Evolutionary conservation across 2,113 vertebrate species (phyloP), one percentile per base, ranked within the genome.

Genomic region (Pangasianodon hypophthalmus): DNA sequence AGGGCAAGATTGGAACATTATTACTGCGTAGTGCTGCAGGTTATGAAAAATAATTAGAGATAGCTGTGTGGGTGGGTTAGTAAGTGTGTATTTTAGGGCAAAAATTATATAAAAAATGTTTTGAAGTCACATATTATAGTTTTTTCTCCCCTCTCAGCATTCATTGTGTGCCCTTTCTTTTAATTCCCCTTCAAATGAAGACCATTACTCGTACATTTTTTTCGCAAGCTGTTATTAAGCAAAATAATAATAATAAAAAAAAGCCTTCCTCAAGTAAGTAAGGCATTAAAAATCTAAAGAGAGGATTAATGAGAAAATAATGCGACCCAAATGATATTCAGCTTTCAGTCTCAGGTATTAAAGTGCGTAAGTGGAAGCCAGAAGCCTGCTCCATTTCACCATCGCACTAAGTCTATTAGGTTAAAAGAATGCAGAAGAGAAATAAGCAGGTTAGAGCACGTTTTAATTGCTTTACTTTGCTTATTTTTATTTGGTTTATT

Each of bases 31-130:
- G 90, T 94, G 96, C 96, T 96, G 93, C 93, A 92, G 96, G 96
- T 96, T 96, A 96, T 96, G 93, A 96, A 96, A 96, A 96, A 96
- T 96, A 96, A 96, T 96, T 96, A 96, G 94, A 96, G 92, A 94
- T 95, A 92, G 92, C 87, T 90, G 90, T 67, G 46, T 79, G 62
- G 56, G 77, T 90, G 88, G 79, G 71, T 90, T 64, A 56, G 58
- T 71, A 81, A 41, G 64, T 89, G 84, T 81, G 60, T 29, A 64
- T 64, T 86, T 82, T 85, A 58, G 85, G 29, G 46, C 8, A 19
- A 44, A 84, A 79, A 46, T 21, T 60, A 21, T 41, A 62, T 82
- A 87, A 92, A 86, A 89, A 88, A 92, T 93, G 91, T 96, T 96
- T 95, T 93, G 93, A 95, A 94, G 94, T 95, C 91, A 89, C 91